These are phyloP conservation scores for Myanophis thanlyinensis DNA, from an alignment of 2,113 vertebrate species.

Conservation along the genomic window DNA sequence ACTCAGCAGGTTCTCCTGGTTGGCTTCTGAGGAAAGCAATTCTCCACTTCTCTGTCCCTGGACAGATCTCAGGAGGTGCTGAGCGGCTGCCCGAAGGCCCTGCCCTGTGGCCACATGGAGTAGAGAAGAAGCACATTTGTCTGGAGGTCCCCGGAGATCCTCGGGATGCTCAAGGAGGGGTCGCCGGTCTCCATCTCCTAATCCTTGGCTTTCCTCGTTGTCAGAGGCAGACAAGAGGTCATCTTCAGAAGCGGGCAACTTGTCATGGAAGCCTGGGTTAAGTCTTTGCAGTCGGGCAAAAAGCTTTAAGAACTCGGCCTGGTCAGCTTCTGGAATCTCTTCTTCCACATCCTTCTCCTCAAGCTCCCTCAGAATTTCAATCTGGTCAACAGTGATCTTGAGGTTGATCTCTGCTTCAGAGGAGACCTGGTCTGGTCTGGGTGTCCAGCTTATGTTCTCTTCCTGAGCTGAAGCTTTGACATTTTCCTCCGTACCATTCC, in stretches of 20 bases:
- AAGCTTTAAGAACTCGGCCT: slow-evolving; percentile 74
- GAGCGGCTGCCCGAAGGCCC: slow-evolving; percentile 39
- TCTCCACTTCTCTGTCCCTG: slow-evolving; percentile 14
- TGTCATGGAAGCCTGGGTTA: slow-evolving; percentile 36
- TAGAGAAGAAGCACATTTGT: slow-evolving; percentile 57
- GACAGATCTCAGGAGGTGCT: not conserved
- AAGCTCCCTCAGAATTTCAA: slow-evolving; percentile 27
- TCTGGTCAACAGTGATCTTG: slow-evolving; percentile 32
- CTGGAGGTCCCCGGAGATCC: not conserved
- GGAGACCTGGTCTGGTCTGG: not conserved
- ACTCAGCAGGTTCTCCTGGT: slow-evolving; percentile 76
- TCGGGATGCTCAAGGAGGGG: not conserved
- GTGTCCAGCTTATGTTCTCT: not conserved
- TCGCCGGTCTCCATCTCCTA: not conserved
- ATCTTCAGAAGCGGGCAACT: not conserved
- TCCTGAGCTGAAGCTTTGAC: not conserved
- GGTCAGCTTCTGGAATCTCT: slow-evolving; percentile 60
- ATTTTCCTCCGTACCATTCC: not conserved
- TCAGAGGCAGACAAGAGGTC: not conserved
- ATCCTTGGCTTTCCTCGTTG: not conserved
- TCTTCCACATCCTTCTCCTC: not conserved
- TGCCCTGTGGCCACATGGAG: slow-evolving; percentile 69
- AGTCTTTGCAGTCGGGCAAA: slow-evolving; percentile 75
- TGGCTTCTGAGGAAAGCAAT: slow-evolving; percentile 79
- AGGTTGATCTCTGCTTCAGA: accelerated